Base-by-base conservation (phyloP, 2,888 invertebrate genomes). In the Hymenopus coronatus region DNA sequence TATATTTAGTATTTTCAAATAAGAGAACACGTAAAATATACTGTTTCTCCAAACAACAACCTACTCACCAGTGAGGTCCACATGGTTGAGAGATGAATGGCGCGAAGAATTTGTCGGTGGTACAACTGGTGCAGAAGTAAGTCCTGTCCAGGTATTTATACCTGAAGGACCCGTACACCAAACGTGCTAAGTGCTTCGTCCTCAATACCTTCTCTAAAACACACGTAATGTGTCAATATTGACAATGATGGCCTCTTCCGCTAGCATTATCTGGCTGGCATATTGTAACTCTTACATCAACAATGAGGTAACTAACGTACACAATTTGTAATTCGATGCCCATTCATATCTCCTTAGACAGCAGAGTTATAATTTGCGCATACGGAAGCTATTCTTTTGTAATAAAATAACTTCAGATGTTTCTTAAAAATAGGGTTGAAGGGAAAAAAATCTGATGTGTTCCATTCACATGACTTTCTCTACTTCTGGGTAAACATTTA, bases 121-220 rank as follows among this genome's bases (percentile, higher is more conserved):
- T 25, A 70, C 54, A 70, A 70, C 54, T 70, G 54, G 54, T 70
- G 54, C 54, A 70, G 54, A 4, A 2, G 54, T 6, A 70, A 20
- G 54, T 70, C 25, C 54, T 25, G 25, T 20, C 20, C 54, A 70
- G 25, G 54, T 70, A 70, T 70, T 70, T 70, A 70, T 70, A 70
- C 20, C 8, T 70, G 25, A 70, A 70, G 54, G 54, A 70, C 8
- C 12, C 54, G 20, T 20, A 54, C 15, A 54, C 14, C 1, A 70
- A 20, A 70, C 54, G 88, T 88, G 88, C 88, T 88, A 88, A 88
- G 28, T 82, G 46, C 8, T 82, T 84, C 33, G 88, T 28, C 88
- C 88, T 83, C 88, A 88, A 88, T 88, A 87, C 15, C 33, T n/a
- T 14, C 82, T 82, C 28, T 81, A 85, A 20, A n/a, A 87, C 83